Percentiles rank a stretch among this genome's conserved stretches.
These are phyloP conservation scores for Hirundo rustica DNA, from an alignment of 2,797 vertebrate species.

Conservation along the genomic window DNA sequence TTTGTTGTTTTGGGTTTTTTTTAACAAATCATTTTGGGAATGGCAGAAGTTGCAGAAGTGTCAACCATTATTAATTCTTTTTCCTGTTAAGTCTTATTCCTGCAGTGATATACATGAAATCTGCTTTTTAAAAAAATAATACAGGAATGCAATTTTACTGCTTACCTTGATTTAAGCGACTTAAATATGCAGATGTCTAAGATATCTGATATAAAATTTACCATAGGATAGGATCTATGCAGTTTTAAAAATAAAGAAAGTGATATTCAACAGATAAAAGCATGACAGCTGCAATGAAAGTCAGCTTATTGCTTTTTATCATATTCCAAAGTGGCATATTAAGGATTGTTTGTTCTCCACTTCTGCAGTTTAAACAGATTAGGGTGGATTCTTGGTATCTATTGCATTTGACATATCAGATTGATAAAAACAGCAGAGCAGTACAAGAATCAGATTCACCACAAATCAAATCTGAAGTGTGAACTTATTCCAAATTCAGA, in stretches of 20 bases:
- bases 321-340: not conserved
- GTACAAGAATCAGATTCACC: not conserved
- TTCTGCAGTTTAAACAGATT: not conserved
- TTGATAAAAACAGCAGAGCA: not conserved
- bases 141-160: not conserved
- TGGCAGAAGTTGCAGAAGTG: not conserved
- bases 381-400: not conserved
- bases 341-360: not conserved
- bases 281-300: not conserved
- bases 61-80: not conserved
- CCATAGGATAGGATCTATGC: not conserved
- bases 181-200: not conserved
- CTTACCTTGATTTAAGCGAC: not conserved
- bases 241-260: not conserved
- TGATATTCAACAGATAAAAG: not conserved
- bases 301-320: not conserved
- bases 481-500: constrained; percentile 14
- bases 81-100: not conserved
- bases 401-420: not conserved
- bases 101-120: not conserved
- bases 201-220: not conserved
- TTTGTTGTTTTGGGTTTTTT: not conserved
- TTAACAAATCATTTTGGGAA: not conserved
- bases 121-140: not conserved
- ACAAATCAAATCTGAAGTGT: constrained; percentile 6